Evolutionary conservation across 1,140 invertebrate genomes (phyloP).

Genomic region (Trachymyrmex cornetzi): DNA sequence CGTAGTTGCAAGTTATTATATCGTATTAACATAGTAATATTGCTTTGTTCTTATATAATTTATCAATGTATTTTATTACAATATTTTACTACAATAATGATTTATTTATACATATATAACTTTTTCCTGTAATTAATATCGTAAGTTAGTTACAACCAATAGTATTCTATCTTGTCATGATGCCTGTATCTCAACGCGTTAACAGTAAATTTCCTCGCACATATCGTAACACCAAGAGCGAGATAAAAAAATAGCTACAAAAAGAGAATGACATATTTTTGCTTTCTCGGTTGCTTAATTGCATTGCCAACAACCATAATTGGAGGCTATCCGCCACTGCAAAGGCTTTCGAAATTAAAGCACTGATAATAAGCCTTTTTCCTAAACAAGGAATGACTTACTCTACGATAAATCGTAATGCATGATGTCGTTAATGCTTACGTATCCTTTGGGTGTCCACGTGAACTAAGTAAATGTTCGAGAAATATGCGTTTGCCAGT

Average conservation of each 20-base stretch:
- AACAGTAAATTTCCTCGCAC: constrained; percentile 37
- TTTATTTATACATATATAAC: background rate
- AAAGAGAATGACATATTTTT: constrained; percentile 42
- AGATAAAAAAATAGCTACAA: constrained; percentile 23
- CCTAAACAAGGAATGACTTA: constrained; percentile 24
- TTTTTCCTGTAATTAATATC: constrained; percentile 1
- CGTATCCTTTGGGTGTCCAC: constrained; percentile 6
- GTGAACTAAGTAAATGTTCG: constrained; percentile 29
- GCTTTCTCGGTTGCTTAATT: constrained; percentile 39
- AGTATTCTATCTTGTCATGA: constrained; percentile 11
- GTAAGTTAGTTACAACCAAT: background rate
- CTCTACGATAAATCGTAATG: background rate
- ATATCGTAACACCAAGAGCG: constrained; percentile 10
- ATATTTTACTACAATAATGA: background rate
- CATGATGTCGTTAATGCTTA: constrained; percentile 20
- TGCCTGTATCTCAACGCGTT: background rate
- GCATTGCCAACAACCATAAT: constrained; percentile 32
- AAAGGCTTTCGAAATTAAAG: constrained; percentile 54
- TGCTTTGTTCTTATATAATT: constrained; percentile 21
- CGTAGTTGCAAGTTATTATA: background rate
- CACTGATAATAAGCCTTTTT: constrained; percentile 40
- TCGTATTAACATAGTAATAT: constrained; percentile 13
- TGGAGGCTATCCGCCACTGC: constrained; percentile 20
- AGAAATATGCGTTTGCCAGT: constrained; percentile 5
- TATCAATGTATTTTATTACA: background rate